Evolutionary conservation across 2,113 vertebrate species (phyloP).

Genomic region (Semnornis frantzii): DNA sequence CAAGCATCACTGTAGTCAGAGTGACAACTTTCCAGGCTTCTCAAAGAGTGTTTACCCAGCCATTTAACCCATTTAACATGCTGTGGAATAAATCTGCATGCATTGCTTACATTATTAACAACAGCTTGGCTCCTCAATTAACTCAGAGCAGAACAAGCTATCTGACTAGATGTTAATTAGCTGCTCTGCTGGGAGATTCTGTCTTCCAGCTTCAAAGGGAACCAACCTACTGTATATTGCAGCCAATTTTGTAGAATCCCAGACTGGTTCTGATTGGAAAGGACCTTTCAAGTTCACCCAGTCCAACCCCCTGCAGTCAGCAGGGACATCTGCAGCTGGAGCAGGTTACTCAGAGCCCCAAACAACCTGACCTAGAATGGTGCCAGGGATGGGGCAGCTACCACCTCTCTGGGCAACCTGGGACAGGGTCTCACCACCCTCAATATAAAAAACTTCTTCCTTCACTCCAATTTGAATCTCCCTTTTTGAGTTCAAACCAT

Average conservation of each 20-base stretch:
- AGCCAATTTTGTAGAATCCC: background rate
- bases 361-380: no score
- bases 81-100: background rate
- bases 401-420: no score
- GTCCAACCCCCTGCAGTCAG: no score
- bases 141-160: background rate
- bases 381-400: no score
- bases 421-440: no score
- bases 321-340: no score
- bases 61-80: background rate
- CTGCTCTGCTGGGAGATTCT: background rate
- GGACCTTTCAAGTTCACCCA: no score
- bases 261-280: no score
- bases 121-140: background rate
- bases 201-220: background rate
- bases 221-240: background rate
- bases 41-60: background rate
- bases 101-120: slow-evolving; percentile 32
- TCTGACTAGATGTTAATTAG: slow-evolving; percentile 26
- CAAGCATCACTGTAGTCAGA: background rate
- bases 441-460: no score
- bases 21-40: background rate
- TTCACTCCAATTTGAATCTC: no score
- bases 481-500: no score
- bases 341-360: no score